phyloP scores from a whole-genome alignment of 2,113 vertebrate species.

The Myrmecophaga tridactyla region DNA sequence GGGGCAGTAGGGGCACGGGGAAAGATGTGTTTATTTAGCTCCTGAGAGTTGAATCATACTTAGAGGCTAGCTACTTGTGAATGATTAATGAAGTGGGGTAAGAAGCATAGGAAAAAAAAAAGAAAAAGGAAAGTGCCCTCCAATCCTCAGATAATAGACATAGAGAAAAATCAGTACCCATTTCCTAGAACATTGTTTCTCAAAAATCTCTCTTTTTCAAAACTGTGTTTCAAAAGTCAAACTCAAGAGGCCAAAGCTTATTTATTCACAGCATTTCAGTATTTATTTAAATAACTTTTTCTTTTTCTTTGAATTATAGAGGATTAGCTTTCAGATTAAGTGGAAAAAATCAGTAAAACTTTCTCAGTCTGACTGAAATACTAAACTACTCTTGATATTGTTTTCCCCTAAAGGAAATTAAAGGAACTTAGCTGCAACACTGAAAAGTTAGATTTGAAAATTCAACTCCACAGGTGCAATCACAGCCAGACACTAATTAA shows the following conservation, averaged over 20 bases:
- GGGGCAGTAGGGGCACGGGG: not conserved
- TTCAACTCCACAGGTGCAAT: slow-evolving; percentile 72
- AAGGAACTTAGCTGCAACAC: slow-evolving; percentile 20
- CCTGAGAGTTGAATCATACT: not conserved
- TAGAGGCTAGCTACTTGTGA: slow-evolving; percentile 38
- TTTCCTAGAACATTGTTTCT: not conserved
- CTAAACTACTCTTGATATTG: not conserved
- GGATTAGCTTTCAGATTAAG: slow-evolving; percentile 38
- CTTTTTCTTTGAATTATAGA: slow-evolving; percentile 36
- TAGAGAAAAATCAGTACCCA: not conserved
- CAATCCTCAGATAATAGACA: not conserved
- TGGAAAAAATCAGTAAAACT: slow-evolving; percentile 2
- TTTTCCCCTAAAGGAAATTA: slow-evolving; percentile 50
- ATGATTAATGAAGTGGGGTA: slow-evolving; percentile 25
- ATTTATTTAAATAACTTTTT: slow-evolving; percentile 50
- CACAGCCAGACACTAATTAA: slow-evolving; percentile 74
- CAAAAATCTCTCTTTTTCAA: not conserved
- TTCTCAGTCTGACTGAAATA: slow-evolving; percentile 35
- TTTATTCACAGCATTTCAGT: slow-evolving; percentile 56
- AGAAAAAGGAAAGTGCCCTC: not conserved
- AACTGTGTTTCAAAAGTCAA: not conserved
- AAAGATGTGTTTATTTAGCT: not conserved
- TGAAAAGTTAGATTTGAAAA: slow-evolving; percentile 67
- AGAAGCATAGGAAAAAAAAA: not conserved
- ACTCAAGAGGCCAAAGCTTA: slow-evolving; percentile 35